Evolutionary conservation across 1,140 invertebrate species (phyloP).

Genomic region (Drosophila ogumai): DNA sequence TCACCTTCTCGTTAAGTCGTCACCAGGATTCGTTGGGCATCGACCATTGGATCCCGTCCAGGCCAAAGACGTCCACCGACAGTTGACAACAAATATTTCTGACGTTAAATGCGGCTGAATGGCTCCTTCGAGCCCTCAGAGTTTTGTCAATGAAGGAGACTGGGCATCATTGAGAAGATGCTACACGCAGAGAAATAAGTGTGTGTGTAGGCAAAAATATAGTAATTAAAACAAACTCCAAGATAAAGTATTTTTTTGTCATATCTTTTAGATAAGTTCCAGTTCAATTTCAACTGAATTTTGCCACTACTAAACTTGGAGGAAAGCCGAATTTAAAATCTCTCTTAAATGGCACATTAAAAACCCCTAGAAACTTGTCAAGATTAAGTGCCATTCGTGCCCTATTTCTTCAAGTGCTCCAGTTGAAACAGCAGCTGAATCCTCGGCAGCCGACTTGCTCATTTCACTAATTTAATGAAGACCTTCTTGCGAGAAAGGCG

Average conservation of each 20-base stretch:
- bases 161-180: background rate
- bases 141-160: constrained; percentile 19
- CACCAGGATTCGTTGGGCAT: constrained; percentile 14
- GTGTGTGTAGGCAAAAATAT: background rate
- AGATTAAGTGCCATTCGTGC: background rate
- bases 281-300: background rate
- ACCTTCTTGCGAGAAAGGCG: constrained; percentile 68
- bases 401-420: constrained; percentile 20
- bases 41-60: constrained; percentile 2
- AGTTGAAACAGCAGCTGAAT: constrained; percentile 37
- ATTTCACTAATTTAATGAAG: constrained; percentile 84
- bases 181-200: background rate
- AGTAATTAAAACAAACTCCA: background rate
- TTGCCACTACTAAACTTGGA: too few species aligned
- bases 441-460: constrained; percentile 60
- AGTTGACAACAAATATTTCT: constrained; percentile 83
- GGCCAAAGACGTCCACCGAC: constrained; percentile 42
- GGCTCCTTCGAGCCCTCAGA: constrained; percentile 12
- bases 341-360: too few species aligned
- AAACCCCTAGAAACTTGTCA: background rate
- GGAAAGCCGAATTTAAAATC: too few species aligned
- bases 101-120: constrained; percentile 70
- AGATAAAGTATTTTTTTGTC: background rate
- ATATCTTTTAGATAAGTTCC: background rate
- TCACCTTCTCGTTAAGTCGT: constrained; percentile 73